Base-by-base conservation (phyloP, 2,888 invertebrate species). In the Ochropacha duplaris region DNA sequence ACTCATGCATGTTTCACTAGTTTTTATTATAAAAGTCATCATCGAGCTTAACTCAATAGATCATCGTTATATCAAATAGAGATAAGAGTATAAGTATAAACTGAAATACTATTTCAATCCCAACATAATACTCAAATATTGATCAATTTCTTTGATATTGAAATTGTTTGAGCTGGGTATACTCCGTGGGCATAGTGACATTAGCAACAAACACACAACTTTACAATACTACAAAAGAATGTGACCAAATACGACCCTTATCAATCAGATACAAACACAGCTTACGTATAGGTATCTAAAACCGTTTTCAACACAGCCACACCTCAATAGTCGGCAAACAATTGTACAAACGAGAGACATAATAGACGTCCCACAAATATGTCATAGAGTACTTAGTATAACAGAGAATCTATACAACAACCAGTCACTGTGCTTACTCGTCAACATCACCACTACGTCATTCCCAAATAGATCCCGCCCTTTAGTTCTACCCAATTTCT, bases 261-360 rank as follows among this genome's bases (percentile, higher is more conserved):
- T 52, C 52, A 52, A 52, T 52, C 52, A 54, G 16, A 54, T 6
- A 39, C 39, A 44, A 44, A 26, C 54, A 44, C 54, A 24, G 39
- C 36, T 44, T 36, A 24, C 39, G 22, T 24, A n/a, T 22, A 22
- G 12, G 16, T 34, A 36, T 31, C 31, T 12, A 22, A 50, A 22
- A 39, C 34, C 24, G 14, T 54, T 36, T 54, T 39, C 24, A 54
- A 24, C 24, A n/a, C 16, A n/a, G 16, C 24, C 24, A 24, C 54
- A 54, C 26, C 50, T 50, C 24, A 0, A 26, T 24, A 24, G 14
- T 50, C 14, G 14, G 26, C 24, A 39, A 26, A 55, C 55, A 55
- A 55, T 55, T 49, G 44, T 55, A 55, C 49, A 55, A 55, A 55
- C 55, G 55, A 55, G 55, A 49, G 26, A 11, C 5, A 19, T 49